These are phyloP conservation scores for Nilaparvata lugens DNA, from an alignment of 1,140 invertebrate species.

Conservation along the genomic window DNA sequence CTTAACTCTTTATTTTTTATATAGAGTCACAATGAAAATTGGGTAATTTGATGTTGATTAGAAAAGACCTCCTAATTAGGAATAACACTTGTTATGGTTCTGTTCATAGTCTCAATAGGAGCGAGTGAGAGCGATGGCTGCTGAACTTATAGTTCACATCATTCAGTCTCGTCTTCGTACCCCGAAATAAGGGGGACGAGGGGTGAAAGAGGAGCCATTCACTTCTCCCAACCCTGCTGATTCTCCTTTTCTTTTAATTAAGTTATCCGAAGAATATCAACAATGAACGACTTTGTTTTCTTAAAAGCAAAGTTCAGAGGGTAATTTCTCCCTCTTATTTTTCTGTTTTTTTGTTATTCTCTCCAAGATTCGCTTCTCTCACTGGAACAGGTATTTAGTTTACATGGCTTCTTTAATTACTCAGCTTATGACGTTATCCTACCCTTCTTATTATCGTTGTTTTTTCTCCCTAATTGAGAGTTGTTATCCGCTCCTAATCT, in stretches of 20 bases:
- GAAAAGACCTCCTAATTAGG: neutral
- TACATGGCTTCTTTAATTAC: slow-evolving; percentile 3
- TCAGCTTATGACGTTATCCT: neutral
- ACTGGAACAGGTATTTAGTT: neutral
- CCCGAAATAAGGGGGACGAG: too few relatives aligned
- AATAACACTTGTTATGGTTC: slow-evolving; percentile 2
- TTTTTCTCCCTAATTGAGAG: too few relatives aligned
- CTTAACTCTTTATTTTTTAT: neutral
- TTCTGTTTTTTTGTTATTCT: neutral
- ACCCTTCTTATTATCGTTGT: too few relatives aligned
- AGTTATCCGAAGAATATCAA: slow-evolving; percentile 1
- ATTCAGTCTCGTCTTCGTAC: neutral
- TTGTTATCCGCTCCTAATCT: too few relatives aligned
- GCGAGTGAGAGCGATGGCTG: neutral
- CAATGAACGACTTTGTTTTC: slow-evolving; percentile 4
- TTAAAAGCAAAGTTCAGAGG: slow-evolving; percentile 1
- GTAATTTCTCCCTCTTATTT: neutral
- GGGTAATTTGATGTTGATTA: slow-evolving; percentile 1
- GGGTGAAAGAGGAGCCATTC: too few relatives aligned
- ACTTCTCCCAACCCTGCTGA: neutral
- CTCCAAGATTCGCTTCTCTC: neutral
- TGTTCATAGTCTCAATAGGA: neutral
- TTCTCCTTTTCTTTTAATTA: slow-evolving; percentile 1
- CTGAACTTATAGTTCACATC: neutral
- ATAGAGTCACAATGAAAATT: neutral